Conservation (phyloP, 2,888 invertebrate genomes). For the Scaptomyza reducta region DNA sequence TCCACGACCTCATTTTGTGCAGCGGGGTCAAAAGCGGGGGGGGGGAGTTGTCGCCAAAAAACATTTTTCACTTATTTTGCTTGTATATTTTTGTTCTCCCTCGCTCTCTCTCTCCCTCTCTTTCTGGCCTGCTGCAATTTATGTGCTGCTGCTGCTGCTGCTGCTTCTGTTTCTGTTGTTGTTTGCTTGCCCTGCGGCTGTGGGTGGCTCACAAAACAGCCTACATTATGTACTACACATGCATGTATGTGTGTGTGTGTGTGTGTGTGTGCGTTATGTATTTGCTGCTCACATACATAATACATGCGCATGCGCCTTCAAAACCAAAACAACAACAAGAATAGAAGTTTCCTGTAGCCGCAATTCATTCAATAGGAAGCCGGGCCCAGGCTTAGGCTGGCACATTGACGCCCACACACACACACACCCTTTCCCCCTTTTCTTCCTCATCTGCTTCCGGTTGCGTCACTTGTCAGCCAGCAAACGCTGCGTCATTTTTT, state of each 20-base stretch:
- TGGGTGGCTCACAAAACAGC: slow-evolving; percentile 60
- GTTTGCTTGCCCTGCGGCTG: slow-evolving; percentile 56
- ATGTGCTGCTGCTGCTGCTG: slow-evolving; percentile 40
- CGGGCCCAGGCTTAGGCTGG: slow-evolving; percentile 41
- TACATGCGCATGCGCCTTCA: slow-evolving; percentile 64
- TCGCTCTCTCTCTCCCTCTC: slow-evolving; percentile 4
- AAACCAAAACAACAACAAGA: slow-evolving; percentile 3
- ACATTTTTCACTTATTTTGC: slow-evolving; percentile 43
- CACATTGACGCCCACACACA: slow-evolving; percentile 1
- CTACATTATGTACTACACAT: slow-evolving; percentile 28
- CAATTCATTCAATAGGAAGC: slow-evolving; percentile 69
- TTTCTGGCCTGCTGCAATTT: slow-evolving; percentile 51
- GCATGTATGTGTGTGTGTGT: too few species aligned
- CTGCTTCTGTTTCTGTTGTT: slow-evolving; percentile 24
- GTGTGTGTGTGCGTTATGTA: slow-evolving; percentile 2
- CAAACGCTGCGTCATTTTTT: slow-evolving; percentile 70
- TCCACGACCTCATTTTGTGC: slow-evolving; percentile 83
- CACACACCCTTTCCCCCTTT: background rate
- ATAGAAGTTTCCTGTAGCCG: slow-evolving; percentile 43
- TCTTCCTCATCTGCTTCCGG: slow-evolving; percentile 59
- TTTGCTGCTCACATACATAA: slow-evolving; percentile 9
- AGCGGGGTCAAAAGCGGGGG: slow-evolving; percentile 5
- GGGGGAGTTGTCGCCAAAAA: slow-evolving; percentile 34
- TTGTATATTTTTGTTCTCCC: slow-evolving; percentile 37
- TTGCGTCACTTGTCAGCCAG: slow-evolving; percentile 69